A percentile compares a stretch with the other conserved stretches of the same genome.
These are phyloP conservation scores for Platysternon megacephalum DNA, from an alignment of 2,113 vertebrate genomes.

Conservation along the genomic window DNA sequence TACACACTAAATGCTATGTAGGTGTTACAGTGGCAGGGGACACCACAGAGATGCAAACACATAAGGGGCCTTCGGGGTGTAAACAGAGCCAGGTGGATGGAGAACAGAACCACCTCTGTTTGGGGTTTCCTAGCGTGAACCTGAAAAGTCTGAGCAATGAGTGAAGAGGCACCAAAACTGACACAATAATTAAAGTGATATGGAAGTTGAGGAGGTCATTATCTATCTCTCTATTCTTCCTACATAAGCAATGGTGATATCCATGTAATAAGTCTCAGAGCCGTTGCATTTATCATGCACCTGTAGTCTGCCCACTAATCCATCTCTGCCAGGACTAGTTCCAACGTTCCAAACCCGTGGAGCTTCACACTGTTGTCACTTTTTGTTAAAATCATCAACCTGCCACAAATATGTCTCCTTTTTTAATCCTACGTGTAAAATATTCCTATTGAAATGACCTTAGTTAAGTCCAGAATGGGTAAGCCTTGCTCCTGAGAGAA, in stretches of 20 bases:
- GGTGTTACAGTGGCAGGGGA: neutral
- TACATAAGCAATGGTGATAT: slow-evolving; percentile 71
- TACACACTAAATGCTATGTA: neutral
- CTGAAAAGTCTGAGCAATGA: slow-evolving; percentile 31
- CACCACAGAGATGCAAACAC: neutral
- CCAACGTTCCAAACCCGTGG: neutral
- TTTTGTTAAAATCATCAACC: neutral
- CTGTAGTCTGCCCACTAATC: slow-evolving; percentile 52
- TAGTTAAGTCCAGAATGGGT: neutral
- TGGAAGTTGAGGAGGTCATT: slow-evolving; percentile 61
- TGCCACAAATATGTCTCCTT: neutral
- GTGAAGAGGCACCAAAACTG: slow-evolving; percentile 40
- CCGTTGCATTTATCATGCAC: slow-evolving; percentile 29
- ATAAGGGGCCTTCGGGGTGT: neutral
- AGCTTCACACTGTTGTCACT: neutral
- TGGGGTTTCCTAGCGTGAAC: slow-evolving; percentile 27
- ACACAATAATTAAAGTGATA: slow-evolving; percentile 65
- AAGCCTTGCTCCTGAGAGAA: neutral
- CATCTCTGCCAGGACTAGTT: slow-evolving; percentile 64
- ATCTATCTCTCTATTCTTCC: slow-evolving; percentile 56
- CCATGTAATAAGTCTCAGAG: slow-evolving; percentile 67
- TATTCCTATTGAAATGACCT: neutral
- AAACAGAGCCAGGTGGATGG: neutral
- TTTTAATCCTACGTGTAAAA: neutral
- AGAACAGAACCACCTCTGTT: slow-evolving; percentile 23